Evolutionary conservation across 1,140 invertebrate species (phyloP).

Genomic region (Muscidifurax raptorellus): DNA sequence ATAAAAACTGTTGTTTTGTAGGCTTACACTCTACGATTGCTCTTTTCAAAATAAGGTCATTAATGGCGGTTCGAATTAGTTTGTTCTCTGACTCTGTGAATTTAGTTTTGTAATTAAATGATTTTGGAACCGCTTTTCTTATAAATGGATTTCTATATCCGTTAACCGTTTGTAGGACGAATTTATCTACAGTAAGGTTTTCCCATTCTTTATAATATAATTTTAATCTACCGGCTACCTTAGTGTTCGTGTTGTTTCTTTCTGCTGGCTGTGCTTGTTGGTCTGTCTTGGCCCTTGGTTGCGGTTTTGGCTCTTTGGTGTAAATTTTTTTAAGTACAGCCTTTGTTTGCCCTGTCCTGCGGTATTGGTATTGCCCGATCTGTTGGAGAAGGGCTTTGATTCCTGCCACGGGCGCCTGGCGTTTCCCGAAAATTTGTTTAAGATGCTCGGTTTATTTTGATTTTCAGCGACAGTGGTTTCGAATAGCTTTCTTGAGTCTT

Average conservation of each 20-base stretch:
- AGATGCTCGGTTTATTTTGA: neutral
- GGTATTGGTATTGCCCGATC: neutral
- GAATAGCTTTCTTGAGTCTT: conserved; percentile 33
- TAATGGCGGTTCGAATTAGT: neutral
- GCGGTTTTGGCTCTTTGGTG: neutral
- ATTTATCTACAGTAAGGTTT: neutral
- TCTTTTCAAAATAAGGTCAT: conserved; percentile 23
- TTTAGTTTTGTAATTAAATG: too few relatives aligned
- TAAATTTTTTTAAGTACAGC: too few relatives aligned
- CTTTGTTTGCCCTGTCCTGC: too few relatives aligned
- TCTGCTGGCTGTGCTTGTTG: neutral
- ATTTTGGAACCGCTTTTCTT: neutral
- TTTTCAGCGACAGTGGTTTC: neutral
- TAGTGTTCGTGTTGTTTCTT: neutral
- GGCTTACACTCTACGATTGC: conserved; percentile 28
- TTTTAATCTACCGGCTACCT: neutral
- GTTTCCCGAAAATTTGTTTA: conserved; percentile 34
- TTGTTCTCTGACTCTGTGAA: too few relatives aligned
- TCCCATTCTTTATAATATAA: neutral
- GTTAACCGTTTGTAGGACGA: neutral
- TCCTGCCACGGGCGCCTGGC: conserved; percentile 26
- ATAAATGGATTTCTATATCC: neutral
- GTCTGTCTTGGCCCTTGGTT: neutral
- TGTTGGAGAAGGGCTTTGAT: neutral
- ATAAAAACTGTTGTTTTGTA: conserved; percentile 36